These are phyloP conservation scores for Trachops cirrhosus DNA, from an alignment of 2,797 vertebrate species.

Conservation along the genomic window DNA sequence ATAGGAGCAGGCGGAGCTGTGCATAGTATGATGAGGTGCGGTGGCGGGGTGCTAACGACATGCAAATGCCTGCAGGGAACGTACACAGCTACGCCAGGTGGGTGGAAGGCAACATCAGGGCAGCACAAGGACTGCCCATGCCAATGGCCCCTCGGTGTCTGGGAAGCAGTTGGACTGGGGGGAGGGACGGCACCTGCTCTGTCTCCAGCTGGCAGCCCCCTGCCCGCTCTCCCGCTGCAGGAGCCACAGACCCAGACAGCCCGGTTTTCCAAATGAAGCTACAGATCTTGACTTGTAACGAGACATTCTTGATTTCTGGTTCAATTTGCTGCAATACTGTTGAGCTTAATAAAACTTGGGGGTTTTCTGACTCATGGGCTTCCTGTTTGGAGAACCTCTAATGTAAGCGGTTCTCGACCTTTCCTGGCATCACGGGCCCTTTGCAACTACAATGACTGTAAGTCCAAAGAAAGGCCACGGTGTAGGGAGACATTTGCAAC, in stretches of 20 bases:
- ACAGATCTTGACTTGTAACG: neutral
- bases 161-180: neutral
- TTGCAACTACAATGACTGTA: neutral
- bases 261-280: neutral
- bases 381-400: neutral
- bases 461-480: neutral
- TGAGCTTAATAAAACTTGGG: neutral
- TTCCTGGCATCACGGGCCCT: neutral
- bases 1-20: neutral
- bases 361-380: neutral
- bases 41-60: accelerated
- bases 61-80: accelerated
- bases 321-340: neutral
- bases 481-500: neutral
- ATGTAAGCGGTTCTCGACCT: neutral
- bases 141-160: neutral
- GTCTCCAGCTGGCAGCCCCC: neutral
- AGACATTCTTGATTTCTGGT: neutral
- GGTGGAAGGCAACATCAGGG: neutral
- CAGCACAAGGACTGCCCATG: neutral
- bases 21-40: accelerated
- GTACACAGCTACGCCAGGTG: neutral
- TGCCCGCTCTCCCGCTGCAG: accelerated
- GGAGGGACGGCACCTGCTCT: no score
- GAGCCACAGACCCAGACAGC: neutral